A percentile compares a stretch with the other conserved stretches of the same genome.
phyloP scores from a whole-genome alignment of 2,888 invertebrate genomes.

The Agriotes lineatus region DNA sequence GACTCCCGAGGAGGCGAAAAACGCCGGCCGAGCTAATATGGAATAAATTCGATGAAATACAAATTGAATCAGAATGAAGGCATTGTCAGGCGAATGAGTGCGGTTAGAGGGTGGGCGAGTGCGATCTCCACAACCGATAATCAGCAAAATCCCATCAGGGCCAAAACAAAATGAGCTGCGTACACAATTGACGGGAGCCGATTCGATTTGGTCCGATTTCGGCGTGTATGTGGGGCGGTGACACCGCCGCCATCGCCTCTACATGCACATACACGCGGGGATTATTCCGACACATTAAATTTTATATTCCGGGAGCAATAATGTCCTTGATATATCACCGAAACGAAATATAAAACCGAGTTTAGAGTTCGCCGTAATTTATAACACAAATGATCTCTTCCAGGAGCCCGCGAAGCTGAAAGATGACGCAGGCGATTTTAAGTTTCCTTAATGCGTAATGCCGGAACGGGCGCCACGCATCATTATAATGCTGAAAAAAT shows the following conservation, averaged over 20 bases:
- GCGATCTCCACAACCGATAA: conserved; percentile 39
- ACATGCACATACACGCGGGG: conserved; percentile 22
- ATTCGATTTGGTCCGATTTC: conserved; percentile 43
- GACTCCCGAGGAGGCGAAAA: too few species aligned
- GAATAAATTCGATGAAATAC: conserved; percentile 23
- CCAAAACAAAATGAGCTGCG: conserved; percentile 44
- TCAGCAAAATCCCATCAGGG: conserved; percentile 43
- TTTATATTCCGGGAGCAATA: conserved; percentile 36
- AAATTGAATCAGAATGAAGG: conserved; percentile 41
- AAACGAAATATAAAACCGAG: conserved; percentile 30
- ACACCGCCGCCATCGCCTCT: neutral
- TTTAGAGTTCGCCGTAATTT: conserved; percentile 30
- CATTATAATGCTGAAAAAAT: conserved; percentile 13
- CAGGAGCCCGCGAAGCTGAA: neutral
- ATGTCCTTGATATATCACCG: conserved; percentile 33
- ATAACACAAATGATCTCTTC: conserved; percentile 30
- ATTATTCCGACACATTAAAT: conserved; percentile 42
- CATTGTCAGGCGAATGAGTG: conserved; percentile 29
- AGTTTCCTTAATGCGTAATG: conserved; percentile 29
- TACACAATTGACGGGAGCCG: conserved; percentile 41
- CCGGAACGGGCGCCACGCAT: conserved; percentile 13
- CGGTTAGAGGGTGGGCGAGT: conserved; percentile 21
- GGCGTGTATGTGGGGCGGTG: conserved; percentile 29
- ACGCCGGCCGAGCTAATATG: neutral
- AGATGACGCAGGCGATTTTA: conserved; percentile 28